Evolutionary conservation across 1,140 invertebrate genomes (phyloP).

Genomic region (Ips typographus): DNA sequence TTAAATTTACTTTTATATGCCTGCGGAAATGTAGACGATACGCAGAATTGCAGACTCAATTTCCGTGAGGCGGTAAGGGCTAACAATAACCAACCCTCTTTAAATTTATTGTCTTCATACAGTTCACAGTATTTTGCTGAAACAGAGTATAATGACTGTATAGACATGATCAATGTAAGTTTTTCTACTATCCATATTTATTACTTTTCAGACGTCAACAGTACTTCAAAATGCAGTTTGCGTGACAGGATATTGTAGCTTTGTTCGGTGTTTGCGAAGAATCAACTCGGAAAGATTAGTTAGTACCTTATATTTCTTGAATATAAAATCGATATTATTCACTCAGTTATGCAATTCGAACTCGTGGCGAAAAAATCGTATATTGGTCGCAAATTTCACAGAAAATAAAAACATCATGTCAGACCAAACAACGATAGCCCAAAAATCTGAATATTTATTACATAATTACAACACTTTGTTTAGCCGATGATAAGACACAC

Average conservation of each 20-base stretch:
- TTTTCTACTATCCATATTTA: background rate
- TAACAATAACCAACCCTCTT: slow-evolving; percentile 40
- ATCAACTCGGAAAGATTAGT: slow-evolving; percentile 59
- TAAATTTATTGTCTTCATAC: slow-evolving; percentile 28
- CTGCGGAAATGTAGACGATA: slow-evolving; percentile 37
- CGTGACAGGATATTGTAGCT: slow-evolving; percentile 59
- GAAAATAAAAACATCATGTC: too few species aligned
- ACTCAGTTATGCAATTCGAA: too few species aligned
- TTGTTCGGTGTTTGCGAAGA: slow-evolving; percentile 58
- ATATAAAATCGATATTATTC: background rate
- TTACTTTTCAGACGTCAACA: background rate
- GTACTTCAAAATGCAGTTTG: slow-evolving; percentile 39
- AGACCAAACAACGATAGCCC: too few species aligned
- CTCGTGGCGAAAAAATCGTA: too few species aligned
- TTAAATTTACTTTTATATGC: slow-evolving; percentile 33
- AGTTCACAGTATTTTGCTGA: slow-evolving; percentile 36
- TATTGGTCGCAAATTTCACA: too few species aligned
- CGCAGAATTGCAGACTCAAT: slow-evolving; percentile 16
- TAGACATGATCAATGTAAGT: slow-evolving; percentile 35
- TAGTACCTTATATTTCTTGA: slow-evolving; percentile 32
- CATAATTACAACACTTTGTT: background rate
- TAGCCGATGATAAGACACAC: slow-evolving; percentile 14
- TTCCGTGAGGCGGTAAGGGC: slow-evolving; percentile 29
- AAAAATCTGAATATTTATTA: slow-evolving; percentile 2
- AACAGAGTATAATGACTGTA: slow-evolving; percentile 37